Evolutionary conservation across 2,888 invertebrate species (phyloP), one percentile per base, ranked within the genome.

Genomic region (Ormyrus rosae): DNA sequence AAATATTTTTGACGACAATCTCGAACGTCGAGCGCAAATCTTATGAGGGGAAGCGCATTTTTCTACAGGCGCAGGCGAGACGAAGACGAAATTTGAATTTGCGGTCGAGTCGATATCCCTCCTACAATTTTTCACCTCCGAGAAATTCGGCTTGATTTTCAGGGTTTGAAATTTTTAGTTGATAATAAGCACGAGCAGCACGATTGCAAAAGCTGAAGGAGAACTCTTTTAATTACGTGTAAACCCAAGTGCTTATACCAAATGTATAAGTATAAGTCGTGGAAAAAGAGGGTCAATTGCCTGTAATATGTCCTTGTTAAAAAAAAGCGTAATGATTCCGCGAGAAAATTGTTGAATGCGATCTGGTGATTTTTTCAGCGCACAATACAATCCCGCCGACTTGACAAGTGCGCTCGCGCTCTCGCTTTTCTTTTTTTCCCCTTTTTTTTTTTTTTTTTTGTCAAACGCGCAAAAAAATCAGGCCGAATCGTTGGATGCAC

Each of bases 331-430:
- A 72, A 74, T 65, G 69, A 78, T 70, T 75, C 61, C 46, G 19
- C 51, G 73, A 68, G 63, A 45, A 67, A 60, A 69, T 69, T 60
- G 65, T 71, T 65, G 65, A 78, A 63, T 60, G 58, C 60, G 53
- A 78, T 78, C 65, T 65, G n/a, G 69, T 45, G 85, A 85, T 86
- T 86, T 85, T 87, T 87, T 85, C 83, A 86, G 84, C 85, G 81
- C 75, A 75, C 82, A 87, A 87, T 86, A 86, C 19, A 19, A 86
- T 85, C 19, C 76, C 75, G 73, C 64, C 77, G 73, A 69, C 71
- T 74, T 79, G 82, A 82, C 81, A 78, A 82, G 78, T 69, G 51
- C 6, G 7, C 50, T 50, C n/a, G 51, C 8, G 50, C 51, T 56
- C 64, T 46, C 56, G 13, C 19, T 45, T 55, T 19, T 19, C 1